These are phyloP conservation scores for Paramuricea clavata DNA, from an alignment of 92 coral and sea anemone genomes.

Conservation along the genomic window DNA sequence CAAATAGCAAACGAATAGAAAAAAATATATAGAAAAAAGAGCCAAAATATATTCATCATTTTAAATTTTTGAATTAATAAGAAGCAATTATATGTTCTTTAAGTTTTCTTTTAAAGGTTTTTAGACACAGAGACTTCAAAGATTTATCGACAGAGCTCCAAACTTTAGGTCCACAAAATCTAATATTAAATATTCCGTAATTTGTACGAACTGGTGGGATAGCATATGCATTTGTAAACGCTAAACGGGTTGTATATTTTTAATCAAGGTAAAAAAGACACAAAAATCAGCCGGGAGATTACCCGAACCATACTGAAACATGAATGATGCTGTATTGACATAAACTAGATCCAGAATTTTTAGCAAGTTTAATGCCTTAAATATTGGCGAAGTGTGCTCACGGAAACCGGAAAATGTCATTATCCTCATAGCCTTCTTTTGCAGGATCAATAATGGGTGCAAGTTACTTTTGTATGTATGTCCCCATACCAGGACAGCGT, in stretches of 20 bases:
- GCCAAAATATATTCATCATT: too few relatives aligned
- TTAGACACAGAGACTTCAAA: neutral
- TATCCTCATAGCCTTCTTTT: slow-evolving; percentile 42
- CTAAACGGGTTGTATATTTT: slow-evolving; percentile 15
- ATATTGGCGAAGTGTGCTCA: slow-evolving; percentile 7
- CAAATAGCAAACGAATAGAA: too few relatives aligned
- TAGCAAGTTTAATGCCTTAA: neutral
- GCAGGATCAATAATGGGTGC: slow-evolving; percentile 3
- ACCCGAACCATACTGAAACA: neutral
- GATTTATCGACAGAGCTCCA: slow-evolving; percentile 45
- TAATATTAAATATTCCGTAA: slow-evolving; percentile 54
- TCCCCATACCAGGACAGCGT: slow-evolving; percentile 12
- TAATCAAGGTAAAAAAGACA: neutral
- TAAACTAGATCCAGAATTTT: slow-evolving; percentile 15
- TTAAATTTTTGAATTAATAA: neutral
- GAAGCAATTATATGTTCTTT: neutral
- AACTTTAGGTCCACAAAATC: slow-evolving; percentile 21
- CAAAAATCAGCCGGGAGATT: slow-evolving; percentile 7
- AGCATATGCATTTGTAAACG: neutral
- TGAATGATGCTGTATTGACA: slow-evolving; percentile 12
- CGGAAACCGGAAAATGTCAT: slow-evolving; percentile 26
- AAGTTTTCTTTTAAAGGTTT: neutral
- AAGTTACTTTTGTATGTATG: neutral
- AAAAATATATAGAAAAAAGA: too few relatives aligned
- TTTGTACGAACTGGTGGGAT: slow-evolving; percentile 44